phyloP scores from a whole-genome alignment of 2,888 invertebrate genomes.

The Diaprepes abbreviatus region DNA sequence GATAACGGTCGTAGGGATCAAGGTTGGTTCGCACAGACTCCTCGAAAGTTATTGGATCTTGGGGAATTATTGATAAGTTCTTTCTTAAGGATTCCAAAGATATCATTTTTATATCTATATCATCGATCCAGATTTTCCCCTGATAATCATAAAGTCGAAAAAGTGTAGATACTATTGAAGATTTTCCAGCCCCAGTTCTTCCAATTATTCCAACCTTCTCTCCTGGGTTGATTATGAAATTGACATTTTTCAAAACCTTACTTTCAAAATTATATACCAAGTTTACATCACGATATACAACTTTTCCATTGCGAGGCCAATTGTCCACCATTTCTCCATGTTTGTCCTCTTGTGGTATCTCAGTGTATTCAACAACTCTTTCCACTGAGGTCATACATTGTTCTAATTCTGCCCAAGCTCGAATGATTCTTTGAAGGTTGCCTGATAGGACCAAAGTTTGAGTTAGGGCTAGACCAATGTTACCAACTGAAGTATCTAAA shows the following conservation, averaged over 20 bases:
- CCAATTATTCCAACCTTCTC: conserved; percentile 84
- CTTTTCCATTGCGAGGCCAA: conserved; percentile 80
- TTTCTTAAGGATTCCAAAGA: conserved; percentile 80
- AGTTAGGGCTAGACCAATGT: conserved; percentile 75
- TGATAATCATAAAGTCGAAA: conserved; percentile 82
- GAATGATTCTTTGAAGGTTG: conserved; percentile 72
- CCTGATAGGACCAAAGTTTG: conserved; percentile 84
- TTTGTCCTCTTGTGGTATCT: conserved; percentile 65
- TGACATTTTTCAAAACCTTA: conserved; percentile 79
- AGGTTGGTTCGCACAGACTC: conserved; percentile 84
- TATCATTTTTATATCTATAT: conserved; percentile 75
- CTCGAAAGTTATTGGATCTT: conserved; percentile 86
- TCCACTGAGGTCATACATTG: conserved; percentile 93
- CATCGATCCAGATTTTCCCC: conserved; percentile 87
- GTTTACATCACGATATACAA: conserved; percentile 77
- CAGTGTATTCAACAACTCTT: conserved; percentile 71
- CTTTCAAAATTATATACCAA: conserved; percentile 81
- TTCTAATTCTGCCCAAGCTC: conserved; percentile 85
- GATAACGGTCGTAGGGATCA: conserved; percentile 85
- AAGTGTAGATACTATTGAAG: conserved; percentile 79
- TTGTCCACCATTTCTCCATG: conserved; percentile 70
- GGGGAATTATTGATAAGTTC: conserved; percentile 85
- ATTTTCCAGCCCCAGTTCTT: conserved; percentile 85
- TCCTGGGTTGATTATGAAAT: conserved; percentile 75
- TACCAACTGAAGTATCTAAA: conserved; percentile 52